Conservation (phyloP, 2,113 vertebrate species). For the Anas platyrhynchos region DNA sequence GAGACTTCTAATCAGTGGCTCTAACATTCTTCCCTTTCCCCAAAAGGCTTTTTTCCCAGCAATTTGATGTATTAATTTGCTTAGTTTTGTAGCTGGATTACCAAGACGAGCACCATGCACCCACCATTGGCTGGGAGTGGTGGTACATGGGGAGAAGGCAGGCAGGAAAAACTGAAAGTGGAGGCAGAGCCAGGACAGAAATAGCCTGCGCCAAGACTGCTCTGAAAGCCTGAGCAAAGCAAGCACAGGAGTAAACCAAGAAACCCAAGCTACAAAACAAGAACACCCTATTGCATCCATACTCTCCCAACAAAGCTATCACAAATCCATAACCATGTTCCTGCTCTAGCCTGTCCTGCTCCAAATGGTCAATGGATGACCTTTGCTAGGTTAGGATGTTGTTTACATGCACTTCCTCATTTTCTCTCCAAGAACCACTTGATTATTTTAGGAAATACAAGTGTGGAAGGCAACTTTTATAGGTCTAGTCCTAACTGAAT, state of each 20-base stretch:
- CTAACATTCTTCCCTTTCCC: background rate
- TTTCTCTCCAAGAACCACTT: background rate
- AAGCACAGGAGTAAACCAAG: background rate
- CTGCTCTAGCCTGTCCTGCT: background rate
- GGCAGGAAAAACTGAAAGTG: background rate
- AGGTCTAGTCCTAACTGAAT: background rate
- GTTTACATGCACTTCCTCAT: background rate
- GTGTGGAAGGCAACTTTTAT: background rate
- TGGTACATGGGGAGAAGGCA: background rate
- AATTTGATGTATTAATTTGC: background rate
- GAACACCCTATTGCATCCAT: background rate
- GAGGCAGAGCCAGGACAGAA: background rate
- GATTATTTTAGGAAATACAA: background rate
- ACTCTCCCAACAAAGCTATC: background rate
- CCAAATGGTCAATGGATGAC: background rate
- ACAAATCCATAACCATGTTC: background rate
- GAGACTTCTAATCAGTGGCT: background rate
- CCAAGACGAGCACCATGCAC: background rate
- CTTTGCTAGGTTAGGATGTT: background rate
- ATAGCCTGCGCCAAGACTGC: background rate
- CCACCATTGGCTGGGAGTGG: background rate
- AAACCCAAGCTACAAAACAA: background rate
- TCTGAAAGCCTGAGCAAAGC: background rate
- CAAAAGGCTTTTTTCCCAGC: background rate
- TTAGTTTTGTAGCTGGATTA: background rate